Percentiles rank a stretch among this genome's conserved stretches.
Conservation (phyloP, 2,888 invertebrate genomes). For the Chelonus formosanus region DNA sequence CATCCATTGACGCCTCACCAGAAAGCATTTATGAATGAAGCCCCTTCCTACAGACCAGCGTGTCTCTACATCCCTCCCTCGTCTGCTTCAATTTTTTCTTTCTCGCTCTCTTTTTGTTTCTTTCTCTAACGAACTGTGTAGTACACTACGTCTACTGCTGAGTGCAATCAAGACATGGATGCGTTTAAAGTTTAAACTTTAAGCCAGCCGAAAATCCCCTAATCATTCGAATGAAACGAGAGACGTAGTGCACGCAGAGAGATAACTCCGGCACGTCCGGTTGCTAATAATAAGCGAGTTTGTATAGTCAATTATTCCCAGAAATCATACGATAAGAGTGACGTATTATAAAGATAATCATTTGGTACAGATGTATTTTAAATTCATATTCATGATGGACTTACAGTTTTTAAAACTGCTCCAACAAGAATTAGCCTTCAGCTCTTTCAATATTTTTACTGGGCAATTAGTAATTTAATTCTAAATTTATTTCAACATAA, state of each 20-base stretch:
- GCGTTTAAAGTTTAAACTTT: neutral
- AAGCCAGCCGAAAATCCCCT: slow-evolving; percentile 22
- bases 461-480: too few species aligned
- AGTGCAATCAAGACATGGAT: slow-evolving; percentile 20
- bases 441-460: too few species aligned
- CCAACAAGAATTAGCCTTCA: too few species aligned
- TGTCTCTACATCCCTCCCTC: slow-evolving; percentile 30
- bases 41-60: slow-evolving; percentile 41
- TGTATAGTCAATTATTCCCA: slow-evolving; percentile 2
- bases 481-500: too few species aligned
- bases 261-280: slow-evolving; percentile 26
- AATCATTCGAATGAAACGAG: slow-evolving; percentile 26
- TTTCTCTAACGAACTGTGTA: slow-evolving; percentile 22
- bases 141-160: neutral
- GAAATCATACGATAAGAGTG: slow-evolving; percentile 3
- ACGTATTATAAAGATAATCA: neutral
- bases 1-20: slow-evolving; percentile 62
- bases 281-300: slow-evolving; percentile 4
- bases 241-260: slow-evolving; percentile 2
- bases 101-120: slow-evolving; percentile 23
- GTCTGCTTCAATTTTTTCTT: slow-evolving; percentile 13
- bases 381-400: neutral
- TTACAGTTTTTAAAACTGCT: too few species aligned
- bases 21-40: slow-evolving; percentile 61
- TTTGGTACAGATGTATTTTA: too few species aligned